These are phyloP conservation scores for Lates calcarifer DNA, from an alignment of 2,113 vertebrate genomes.

Conservation along the genomic window DNA sequence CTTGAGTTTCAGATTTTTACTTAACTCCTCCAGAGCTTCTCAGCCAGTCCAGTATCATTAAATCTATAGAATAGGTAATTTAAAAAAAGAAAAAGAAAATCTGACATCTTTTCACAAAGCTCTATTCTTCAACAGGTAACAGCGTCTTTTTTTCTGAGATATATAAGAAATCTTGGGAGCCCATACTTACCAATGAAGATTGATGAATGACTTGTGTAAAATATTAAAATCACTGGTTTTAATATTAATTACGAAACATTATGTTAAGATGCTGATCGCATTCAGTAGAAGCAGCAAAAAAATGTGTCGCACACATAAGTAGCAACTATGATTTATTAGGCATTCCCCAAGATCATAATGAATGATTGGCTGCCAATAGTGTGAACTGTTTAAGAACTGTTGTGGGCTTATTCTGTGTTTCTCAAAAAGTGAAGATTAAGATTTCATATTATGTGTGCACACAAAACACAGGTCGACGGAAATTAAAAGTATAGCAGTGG, in stretches of 20 bases:
- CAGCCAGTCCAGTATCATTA: not conserved
- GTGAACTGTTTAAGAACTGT: not conserved
- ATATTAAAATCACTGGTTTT: not conserved
- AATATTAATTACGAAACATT: not conserved
- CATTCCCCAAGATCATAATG: not conserved
- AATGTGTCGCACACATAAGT: not conserved
- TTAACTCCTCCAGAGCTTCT: not conserved
- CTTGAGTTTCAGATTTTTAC: not conserved
- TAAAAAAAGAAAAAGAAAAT: not conserved
- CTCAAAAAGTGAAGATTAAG: not conserved
- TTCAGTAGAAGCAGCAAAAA: not conserved
- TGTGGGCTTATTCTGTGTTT: not conserved
- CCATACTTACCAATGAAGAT: slow-evolving; percentile 58
- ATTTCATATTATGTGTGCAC: not conserved
- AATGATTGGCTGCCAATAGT: not conserved
- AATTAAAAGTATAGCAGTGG: slow-evolving; percentile 58
- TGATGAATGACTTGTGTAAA: slow-evolving; percentile 7
- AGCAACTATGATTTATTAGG: not conserved
- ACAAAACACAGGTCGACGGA: slow-evolving; percentile 17
- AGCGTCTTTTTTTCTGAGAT: not conserved
- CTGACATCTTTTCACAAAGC: not conserved
- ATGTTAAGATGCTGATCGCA: not conserved
- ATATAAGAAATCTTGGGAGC: not conserved
- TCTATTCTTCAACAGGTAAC: not conserved
- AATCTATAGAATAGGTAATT: not conserved